Evolutionary conservation across 2,888 invertebrate species (phyloP).

Genomic region (Hirudinaria manillensis): DNA sequence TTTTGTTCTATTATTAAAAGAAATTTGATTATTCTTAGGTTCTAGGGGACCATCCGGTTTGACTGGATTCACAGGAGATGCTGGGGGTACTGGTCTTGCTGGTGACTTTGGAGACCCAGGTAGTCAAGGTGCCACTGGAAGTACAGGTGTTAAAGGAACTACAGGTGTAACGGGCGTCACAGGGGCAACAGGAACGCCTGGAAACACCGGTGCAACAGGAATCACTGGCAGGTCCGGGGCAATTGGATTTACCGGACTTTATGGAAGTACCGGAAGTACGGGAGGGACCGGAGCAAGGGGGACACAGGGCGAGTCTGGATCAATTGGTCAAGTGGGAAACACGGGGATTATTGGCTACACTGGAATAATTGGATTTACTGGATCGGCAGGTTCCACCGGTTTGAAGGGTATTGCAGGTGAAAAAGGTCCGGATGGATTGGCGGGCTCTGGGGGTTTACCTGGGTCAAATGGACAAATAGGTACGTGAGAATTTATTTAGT

Average conservation of each 20-base stretch:
- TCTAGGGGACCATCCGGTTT: slow-evolving; percentile 26
- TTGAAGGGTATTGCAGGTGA: slow-evolving; percentile 5
- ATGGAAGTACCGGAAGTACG: slow-evolving; percentile 32
- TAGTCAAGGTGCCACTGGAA: slow-evolving; percentile 26
- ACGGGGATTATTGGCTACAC: slow-evolving; percentile 31
- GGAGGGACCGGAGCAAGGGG: slow-evolving; percentile 31
- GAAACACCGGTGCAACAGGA: slow-evolving; percentile 34
- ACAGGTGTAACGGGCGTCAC: slow-evolving; percentile 32
- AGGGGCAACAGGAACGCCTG: slow-evolving; percentile 33
- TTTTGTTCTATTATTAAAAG: background rate
- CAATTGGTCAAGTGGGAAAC: slow-evolving; percentile 28
- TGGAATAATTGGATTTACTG: slow-evolving; percentile 30
- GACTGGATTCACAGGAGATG: slow-evolving; percentile 27
- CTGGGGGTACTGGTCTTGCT: slow-evolving; percentile 30
- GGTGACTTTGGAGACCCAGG: slow-evolving; percentile 36
- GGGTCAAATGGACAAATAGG: background rate
- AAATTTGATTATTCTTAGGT: background rate
- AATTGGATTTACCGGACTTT: slow-evolving; percentile 32
- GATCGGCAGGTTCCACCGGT: background rate
- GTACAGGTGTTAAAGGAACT: slow-evolving; percentile 22
- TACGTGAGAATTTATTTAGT: too few relatives aligned
- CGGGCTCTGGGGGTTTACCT: background rate
- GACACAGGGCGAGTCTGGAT: background rate
- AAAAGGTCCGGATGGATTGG: slow-evolving; percentile 3
- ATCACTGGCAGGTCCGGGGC: slow-evolving; percentile 33